A percentile compares a stretch with the other conserved stretches of the same genome.
Evolutionary conservation across 2,113 vertebrate genomes (phyloP).

Genomic region (Excalfactoria chinensis): DNA sequence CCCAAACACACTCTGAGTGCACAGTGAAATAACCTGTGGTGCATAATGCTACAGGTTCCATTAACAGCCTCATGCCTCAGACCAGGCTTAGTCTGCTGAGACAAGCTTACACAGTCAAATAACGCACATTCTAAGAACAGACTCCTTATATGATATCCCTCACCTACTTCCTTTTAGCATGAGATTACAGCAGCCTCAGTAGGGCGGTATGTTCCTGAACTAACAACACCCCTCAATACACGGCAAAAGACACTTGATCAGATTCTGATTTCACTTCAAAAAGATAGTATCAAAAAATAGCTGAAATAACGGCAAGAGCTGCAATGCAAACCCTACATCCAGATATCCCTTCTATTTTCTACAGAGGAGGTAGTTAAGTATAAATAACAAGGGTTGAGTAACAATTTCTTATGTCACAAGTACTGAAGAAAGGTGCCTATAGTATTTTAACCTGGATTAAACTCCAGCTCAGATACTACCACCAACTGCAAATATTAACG

Average conservation of each 20-base stretch:
- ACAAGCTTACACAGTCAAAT: not conserved
- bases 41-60: not conserved
- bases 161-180: not conserved
- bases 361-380: not conserved
- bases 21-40: not conserved
- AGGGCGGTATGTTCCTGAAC: not conserved
- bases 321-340: not conserved
- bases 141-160: not conserved
- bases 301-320: not conserved
- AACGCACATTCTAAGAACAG: not conserved
- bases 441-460: not conserved
- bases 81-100: not conserved
- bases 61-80: not conserved
- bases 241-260: rapidly evolving
- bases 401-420: not conserved
- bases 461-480: not conserved
- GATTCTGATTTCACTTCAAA: not conserved
- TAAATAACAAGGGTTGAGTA: not conserved
- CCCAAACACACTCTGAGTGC: not conserved
- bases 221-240: not conserved
- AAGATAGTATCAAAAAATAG: not conserved
- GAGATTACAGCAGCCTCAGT: not conserved
- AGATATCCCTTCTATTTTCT: not conserved
- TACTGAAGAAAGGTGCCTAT: not conserved
- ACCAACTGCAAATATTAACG: not conserved